These are phyloP conservation scores for Acanthurus lineatus DNA, from an alignment of 2,797 vertebrate genomes.

Conservation along the genomic window DNA sequence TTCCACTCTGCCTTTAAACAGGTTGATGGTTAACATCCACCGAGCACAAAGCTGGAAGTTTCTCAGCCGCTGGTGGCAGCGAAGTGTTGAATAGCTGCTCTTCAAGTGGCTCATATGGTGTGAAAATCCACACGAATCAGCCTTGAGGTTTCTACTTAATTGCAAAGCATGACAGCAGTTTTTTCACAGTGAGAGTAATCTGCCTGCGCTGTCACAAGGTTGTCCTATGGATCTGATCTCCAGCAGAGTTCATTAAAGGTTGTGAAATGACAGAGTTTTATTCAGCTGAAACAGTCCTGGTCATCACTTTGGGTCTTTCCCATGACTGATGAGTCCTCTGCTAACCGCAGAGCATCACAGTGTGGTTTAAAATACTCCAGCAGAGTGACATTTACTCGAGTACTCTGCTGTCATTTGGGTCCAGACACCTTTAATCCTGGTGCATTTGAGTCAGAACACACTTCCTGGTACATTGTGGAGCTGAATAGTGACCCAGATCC, in stretches of 20 bases:
- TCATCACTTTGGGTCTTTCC: neutral
- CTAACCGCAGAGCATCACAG: neutral
- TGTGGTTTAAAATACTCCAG: neutral
- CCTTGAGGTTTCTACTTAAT: slow-evolving; percentile 19
- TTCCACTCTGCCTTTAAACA: neutral
- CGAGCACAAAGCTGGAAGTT: no score
- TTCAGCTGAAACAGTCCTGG: neutral
- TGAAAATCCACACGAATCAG: slow-evolving; percentile 46
- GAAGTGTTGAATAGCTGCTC: slow-evolving; percentile 31
- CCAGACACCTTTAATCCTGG: neutral
- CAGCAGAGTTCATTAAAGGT: slow-evolving; percentile 42
- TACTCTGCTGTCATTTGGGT: neutral
- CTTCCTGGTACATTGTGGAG: neutral
- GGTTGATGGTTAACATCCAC: slow-evolving; percentile 11
- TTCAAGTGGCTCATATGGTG: slow-evolving; percentile 31
- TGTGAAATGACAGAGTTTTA: neutral
- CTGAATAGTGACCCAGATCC: neutral
- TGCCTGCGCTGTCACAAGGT: slow-evolving; percentile 12
- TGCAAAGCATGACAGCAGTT: slow-evolving; percentile 24
- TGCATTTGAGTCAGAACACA: neutral
- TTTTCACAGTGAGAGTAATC: slow-evolving; percentile 11
- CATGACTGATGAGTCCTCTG: slow-evolving; percentile 7
- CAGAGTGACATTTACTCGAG: slow-evolving; percentile 6
- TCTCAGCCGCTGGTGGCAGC: slow-evolving; percentile 9
- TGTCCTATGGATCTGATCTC: slow-evolving; percentile 23